A percentile compares a stretch with the other conserved stretches of the same genome.
phyloP scores from a whole-genome alignment of 2,888 invertebrate species.

The Eledona agricola region DNA sequence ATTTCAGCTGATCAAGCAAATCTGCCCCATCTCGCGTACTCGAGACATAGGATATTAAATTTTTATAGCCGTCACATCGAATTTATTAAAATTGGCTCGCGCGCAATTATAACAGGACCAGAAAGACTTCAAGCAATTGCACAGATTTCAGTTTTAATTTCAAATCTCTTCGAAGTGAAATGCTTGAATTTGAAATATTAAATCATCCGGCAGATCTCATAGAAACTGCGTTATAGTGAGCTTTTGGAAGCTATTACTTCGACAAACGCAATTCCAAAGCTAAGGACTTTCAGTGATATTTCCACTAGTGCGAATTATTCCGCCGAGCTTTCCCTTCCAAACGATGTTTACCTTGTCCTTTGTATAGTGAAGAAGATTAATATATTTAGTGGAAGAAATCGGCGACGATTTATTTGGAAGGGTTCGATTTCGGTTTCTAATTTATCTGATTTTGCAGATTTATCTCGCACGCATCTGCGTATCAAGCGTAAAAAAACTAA shows the following conservation, averaged over 20 bases:
- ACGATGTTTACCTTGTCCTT: conserved; percentile 20
- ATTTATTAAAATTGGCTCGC: too few relatives aligned
- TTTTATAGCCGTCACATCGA: not conserved
- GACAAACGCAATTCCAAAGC: too few relatives aligned
- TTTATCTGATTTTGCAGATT: not conserved
- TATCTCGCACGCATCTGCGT: conserved; percentile 1
- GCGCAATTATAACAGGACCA: too few relatives aligned
- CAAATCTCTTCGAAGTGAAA: too few relatives aligned
- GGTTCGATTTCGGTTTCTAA: not conserved
- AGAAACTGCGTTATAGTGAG: too few relatives aligned
- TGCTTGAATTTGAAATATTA: too few relatives aligned
- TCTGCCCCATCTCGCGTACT: conserved; percentile 5
- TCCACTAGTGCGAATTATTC: conserved; percentile 26
- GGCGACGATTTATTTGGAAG: conserved; percentile 5
- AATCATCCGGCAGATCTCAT: too few relatives aligned
- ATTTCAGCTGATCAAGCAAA: conserved; percentile 11
- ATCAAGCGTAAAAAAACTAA: not conserved
- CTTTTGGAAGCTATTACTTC: too few relatives aligned
- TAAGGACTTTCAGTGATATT: too few relatives aligned
- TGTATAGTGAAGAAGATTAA: conserved; percentile 4
- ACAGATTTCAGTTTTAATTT: too few relatives aligned
- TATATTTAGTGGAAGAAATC: conserved; percentile 8
- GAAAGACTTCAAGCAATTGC: too few relatives aligned
- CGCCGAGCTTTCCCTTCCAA: conserved; percentile 17
- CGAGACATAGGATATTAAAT: conserved; percentile 3